Conservation (phyloP, 2,797 vertebrate species). For the Lacerta viridis region DNA sequence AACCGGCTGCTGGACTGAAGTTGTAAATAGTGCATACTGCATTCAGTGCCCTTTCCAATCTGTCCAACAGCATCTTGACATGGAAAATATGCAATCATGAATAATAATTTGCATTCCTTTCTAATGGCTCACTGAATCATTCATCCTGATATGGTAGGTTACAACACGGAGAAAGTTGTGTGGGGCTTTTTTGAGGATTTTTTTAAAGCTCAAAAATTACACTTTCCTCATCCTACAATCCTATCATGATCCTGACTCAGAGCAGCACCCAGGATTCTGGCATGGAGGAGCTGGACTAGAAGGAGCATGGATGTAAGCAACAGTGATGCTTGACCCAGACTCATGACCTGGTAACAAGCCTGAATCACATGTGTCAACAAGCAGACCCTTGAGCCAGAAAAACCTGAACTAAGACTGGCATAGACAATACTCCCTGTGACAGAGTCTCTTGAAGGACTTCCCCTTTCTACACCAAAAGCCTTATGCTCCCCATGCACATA, state of each 20-base stretch:
- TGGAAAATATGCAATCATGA: background rate
- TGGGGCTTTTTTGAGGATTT: too few relatives aligned
- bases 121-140: background rate
- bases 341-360: background rate
- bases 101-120: background rate
- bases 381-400: too few relatives aligned
- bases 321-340: background rate
- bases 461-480: too few relatives aligned
- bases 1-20: background rate
- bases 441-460: too few relatives aligned
- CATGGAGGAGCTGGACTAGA: background rate
- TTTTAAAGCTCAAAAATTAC: background rate
- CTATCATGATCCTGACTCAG: background rate
- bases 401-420: too few relatives aligned
- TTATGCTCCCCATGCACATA: background rate
- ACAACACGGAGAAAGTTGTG: background rate
- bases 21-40: background rate
- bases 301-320: background rate
- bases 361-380: background rate
- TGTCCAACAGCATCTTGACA: background rate
- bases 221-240: background rate
- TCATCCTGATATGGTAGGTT: background rate
- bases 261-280: background rate
- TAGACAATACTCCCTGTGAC: too few relatives aligned
- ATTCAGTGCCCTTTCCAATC: background rate